Evolutionary conservation across 2,888 invertebrate genomes (phyloP).

Genomic region (Girardia tigrina): DNA sequence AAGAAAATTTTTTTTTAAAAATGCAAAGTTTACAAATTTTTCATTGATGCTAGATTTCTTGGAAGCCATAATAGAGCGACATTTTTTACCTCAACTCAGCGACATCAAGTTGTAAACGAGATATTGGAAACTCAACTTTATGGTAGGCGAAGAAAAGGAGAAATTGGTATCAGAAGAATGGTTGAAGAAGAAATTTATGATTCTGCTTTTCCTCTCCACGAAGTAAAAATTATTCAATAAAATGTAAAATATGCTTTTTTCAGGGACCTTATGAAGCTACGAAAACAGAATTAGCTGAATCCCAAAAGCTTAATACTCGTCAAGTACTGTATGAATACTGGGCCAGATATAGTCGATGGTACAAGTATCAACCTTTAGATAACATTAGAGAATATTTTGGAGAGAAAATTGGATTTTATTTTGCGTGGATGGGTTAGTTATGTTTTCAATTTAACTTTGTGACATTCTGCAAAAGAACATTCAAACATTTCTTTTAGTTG

Average conservation of each 20-base stretch:
- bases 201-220: conserved; percentile 55
- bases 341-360: conserved; percentile 55
- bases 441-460: no score
- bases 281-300: background rate
- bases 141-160: conserved; percentile 54
- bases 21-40: no score
- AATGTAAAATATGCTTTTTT: no score
- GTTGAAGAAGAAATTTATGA: conserved; percentile 53
- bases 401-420: conserved; percentile 56
- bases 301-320: conserved; percentile 49
- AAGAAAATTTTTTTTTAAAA: no score
- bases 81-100: conserved; percentile 54
- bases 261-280: no score
- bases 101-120: conserved; percentile 53
- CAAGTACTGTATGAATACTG: conserved; percentile 54
- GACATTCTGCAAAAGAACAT: no score
- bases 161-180: conserved; percentile 55
- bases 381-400: conserved; percentile 56
- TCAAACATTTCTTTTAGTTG: no score
- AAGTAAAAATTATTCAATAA: conserved; percentile 48
- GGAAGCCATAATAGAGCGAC: conserved; percentile 53
- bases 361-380: conserved; percentile 56
- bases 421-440: conserved; percentile 55
- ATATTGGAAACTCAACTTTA: conserved; percentile 53
- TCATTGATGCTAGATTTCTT: conserved; percentile 49